A percentile compares a stretch with the other conserved stretches of the same genome.
phyloP scores from a whole-genome alignment of 2,113 vertebrate genomes.

The Anseranas semipalmata region DNA sequence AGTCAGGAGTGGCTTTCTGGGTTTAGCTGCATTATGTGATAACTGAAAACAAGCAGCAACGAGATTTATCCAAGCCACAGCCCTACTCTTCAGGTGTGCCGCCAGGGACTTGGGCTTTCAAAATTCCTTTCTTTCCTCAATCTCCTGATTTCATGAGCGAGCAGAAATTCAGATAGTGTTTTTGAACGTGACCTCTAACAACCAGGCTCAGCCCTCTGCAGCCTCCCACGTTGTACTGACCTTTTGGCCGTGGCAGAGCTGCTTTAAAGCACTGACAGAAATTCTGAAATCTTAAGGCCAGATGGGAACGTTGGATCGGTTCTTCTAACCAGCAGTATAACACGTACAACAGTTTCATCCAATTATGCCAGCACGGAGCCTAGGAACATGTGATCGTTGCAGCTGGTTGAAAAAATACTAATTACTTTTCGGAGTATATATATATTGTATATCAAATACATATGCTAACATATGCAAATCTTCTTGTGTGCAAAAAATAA shows the following conservation, averaged over 20 bases:
- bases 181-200: not conserved
- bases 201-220: not conserved
- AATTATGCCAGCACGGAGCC: constrained; percentile 50
- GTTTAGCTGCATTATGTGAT: not conserved
- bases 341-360: constrained; percentile 26
- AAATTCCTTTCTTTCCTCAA: not conserved
- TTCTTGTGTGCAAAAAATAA: constrained; percentile 6
- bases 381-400: constrained; percentile 13
- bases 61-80: not conserved
- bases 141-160: not conserved
- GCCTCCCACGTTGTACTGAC: not conserved
- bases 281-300: constrained; percentile 12
- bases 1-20: not conserved
- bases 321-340: constrained; percentile 21
- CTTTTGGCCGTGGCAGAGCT: not conserved
- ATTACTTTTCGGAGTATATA: constrained; percentile 53
- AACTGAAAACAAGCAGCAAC: constrained; percentile 4
- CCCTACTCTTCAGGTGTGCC: not conserved
- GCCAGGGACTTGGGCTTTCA: not conserved
- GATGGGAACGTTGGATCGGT: not conserved
- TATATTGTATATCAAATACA: constrained; percentile 32
- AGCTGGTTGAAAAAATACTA: constrained; percentile 57
- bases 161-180: not conserved
- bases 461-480: constrained; percentile 29
- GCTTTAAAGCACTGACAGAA: not conserved